Base-by-base conservation (phyloP, 2,888 invertebrate genomes). In the Ariolimax columbianus region DNA sequence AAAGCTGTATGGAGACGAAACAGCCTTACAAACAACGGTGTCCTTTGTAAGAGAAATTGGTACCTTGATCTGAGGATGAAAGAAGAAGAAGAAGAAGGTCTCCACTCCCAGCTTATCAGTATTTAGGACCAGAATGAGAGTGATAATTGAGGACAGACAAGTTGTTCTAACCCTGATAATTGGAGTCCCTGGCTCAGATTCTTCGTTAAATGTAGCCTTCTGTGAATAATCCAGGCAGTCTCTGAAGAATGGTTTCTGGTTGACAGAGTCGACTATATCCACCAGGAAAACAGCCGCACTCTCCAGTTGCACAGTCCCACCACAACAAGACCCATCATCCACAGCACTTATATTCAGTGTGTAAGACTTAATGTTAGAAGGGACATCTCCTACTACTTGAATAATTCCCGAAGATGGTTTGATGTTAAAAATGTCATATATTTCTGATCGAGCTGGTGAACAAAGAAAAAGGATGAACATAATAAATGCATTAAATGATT, bases 321-420 rank as follows among this genome's bases (percentile, higher is more conserved):
- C 97, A 93, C 99, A 99, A 93, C 99, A 99, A 0, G 97, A 97
- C 0, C 99, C 99, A 93, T 99, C 99, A 93, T 99, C 99, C 95
- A 97, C 96, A 2, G 99, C 99, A 0, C 98, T 98, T 17, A 99
- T 98, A 93, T 99, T 99, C 85, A 99, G 94, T 93, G 98, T 98
- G 93, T 99, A 99, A 94, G 98, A 90, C 7, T 90, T 90, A 9
- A 88, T 86, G 36, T 89, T 88, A 38, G 90, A 88, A n/a, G 92
- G 92, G 30, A 94, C 88, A 0, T 87, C 55, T 17, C 91, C 89
- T 0, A 89, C 89, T 80, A 94, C 89, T 19, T 90, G 90, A 75
- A 93, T 91, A 19, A 94, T 92, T 23, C 94, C 94, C 30, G 93
- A 92, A 19, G 91, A 90, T 17, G 94, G 91, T 82, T 92, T 91